Evolutionary conservation across 2,888 invertebrate species (phyloP), one percentile per base, ranked within the genome.

Genomic region (Philhelius pedissequus): DNA sequence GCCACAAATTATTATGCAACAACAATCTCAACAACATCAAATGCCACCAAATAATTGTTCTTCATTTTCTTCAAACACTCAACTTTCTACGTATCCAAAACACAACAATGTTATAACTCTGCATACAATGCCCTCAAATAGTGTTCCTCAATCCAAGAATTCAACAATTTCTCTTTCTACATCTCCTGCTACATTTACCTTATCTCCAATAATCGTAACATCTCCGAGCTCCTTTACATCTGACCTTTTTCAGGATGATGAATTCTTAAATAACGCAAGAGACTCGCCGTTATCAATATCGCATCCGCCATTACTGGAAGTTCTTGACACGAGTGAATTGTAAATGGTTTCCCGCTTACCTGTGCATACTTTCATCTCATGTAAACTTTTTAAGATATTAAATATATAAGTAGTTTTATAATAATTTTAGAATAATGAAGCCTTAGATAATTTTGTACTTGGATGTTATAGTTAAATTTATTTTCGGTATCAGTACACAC

Each of bases 181-280:
- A 20, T 56, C 87, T 38, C 66, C 87, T 80, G 68, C 86, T 77
- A 86, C 87, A 64, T 81, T 88, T 50, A 87, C 89, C 5, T 77
- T 88, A 1, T 87, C 89, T 20, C 88, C 89, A 58, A 87, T 89
- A 52, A 86, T 89, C 73, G 87, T 89, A 30, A 86, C 88, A 38
- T 84, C 90, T 20, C 90, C 91, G 54, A 93, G 86, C 77, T 80
- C 87, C 25, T 84, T 87, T 78, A 82, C 86, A 43, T 78, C 87
- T 20, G 86, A 87, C 22, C 70, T 87, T 3, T 87, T 86, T 70
- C 84, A 71, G 20, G 87, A 86, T 54, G 86, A 77, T 50, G 79
- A 86, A 9, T 84, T 74, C 43, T 52, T 84, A 48, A 60, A 69
- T 50, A 84, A 32, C 52, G 58, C 84, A 15, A 30, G 66, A 30